Conservation (phyloP, 2,797 vertebrate species). For the Poeciliopsis presidionis region DNA sequence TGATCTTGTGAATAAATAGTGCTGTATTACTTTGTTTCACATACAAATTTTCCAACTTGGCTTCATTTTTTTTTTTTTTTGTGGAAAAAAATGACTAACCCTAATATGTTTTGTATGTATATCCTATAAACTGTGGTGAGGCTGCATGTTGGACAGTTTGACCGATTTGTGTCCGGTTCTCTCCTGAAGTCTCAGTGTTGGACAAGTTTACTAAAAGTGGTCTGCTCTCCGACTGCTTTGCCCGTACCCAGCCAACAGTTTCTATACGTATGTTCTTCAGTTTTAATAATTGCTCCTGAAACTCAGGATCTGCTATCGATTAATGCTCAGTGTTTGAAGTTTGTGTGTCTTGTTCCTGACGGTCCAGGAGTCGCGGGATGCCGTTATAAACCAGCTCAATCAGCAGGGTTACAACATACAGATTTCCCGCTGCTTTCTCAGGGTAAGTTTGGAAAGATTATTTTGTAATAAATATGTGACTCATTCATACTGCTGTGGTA, state of each 20-base stretch:
- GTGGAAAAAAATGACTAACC: not conserved
- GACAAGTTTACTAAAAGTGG: slow-evolving; percentile 50
- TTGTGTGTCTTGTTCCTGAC: not conserved
- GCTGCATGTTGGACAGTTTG: not conserved
- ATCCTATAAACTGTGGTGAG: not conserved
- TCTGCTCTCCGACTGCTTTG: slow-evolving; percentile 31
- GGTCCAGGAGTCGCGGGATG: slow-evolving; percentile 56
- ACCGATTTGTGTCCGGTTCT: not conserved
- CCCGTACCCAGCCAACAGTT: slow-evolving; percentile 47
- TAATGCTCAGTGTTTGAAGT: not conserved
- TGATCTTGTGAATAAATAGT: not conserved
- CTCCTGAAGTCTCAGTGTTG: slow-evolving; percentile 66
- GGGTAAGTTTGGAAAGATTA: slow-evolving; percentile 40
- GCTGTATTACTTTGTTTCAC: not conserved
- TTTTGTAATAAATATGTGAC: not conserved
- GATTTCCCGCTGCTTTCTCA: slow-evolving; percentile 67
- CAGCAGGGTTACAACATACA: slow-evolving; percentile 37
- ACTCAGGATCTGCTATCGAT: not conserved
- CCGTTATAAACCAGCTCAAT: slow-evolving; percentile 48
- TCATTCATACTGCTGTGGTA: accelerated
- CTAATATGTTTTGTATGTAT: not conserved
- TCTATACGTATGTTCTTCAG: slow-evolving; percentile 43
- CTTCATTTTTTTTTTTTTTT: not conserved
- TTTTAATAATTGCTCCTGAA: not conserved
- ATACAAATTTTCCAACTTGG: not conserved